These are phyloP conservation scores for Aphis gossypii DNA, from an alignment of 1,140 invertebrate species.

Conservation along the genomic window DNA sequence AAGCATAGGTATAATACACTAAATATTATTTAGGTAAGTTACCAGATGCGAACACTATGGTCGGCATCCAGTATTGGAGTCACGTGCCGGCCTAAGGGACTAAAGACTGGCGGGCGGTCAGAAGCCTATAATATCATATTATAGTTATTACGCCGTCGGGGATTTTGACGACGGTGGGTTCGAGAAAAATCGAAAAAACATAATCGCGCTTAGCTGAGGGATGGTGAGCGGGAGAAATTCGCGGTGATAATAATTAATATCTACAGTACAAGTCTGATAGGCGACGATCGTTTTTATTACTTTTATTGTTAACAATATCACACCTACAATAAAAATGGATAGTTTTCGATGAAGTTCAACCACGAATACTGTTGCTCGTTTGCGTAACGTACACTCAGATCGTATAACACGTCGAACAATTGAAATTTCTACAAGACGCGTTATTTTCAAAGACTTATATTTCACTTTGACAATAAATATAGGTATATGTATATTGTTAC, in stretches of 20 bases:
- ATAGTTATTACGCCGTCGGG: background rate
- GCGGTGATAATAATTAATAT: background rate
- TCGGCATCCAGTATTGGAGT: background rate
- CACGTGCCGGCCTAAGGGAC: background rate
- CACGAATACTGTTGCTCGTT: no score
- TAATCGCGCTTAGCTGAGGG: background rate
- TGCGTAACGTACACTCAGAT: background rate
- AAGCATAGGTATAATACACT: background rate
- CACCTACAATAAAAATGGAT: background rate
- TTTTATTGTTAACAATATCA: background rate
- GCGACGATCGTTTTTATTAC: background rate
- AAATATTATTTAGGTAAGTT: background rate
- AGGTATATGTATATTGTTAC: background rate
- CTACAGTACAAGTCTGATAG: background rate
- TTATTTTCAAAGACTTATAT: background rate
- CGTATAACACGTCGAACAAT: background rate
- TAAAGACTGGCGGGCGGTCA: background rate
- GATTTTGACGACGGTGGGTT: background rate
- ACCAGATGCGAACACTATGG: background rate
- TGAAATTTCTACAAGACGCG: background rate
- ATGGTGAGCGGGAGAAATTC: background rate
- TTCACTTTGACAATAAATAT: background rate
- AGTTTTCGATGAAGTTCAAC: background rate
- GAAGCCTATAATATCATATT: background rate
- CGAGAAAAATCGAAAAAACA: background rate